Base-by-base conservation (phyloP, 2,113 vertebrate species). In the Eulemur macaco region DNA sequence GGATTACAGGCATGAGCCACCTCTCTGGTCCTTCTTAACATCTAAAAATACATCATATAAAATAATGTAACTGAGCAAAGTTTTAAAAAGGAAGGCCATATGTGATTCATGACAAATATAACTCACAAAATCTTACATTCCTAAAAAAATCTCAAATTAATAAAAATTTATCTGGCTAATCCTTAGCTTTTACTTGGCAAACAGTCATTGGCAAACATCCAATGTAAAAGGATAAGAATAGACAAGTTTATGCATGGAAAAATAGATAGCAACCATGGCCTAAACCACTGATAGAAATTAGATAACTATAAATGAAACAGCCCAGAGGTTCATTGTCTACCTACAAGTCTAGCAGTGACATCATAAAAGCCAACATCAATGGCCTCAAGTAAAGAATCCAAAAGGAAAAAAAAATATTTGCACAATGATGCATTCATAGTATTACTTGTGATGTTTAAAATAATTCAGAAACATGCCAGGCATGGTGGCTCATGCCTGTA, bases 21-120 rank as follows among this genome's bases (percentile, higher is more conserved):
- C 25, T 12, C 27, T 29, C 11, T 25, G 25, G 60, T 25, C 60
- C 60, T 63, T 87, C 86, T 88, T 76, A 81, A 87, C 37, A 52
- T 87, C 52, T 86, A 90, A 96, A 95, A 93, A 73, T 54, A 64
- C 1, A 80, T 69, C 42, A 18, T 60, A 89, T 56, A 68, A 96
- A 96, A 60, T 94, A 93, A 90, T 80, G 71, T 58, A 81, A 81
- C 69, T 77, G n/a, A 94, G 71, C 64, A 56, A 82, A 93, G 78
- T 89, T 91, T 96, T 23, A 71, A 77, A 86, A 83, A 91, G 66
- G 45, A 94, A 96, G n/a, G 37, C 34, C 37, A 82, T 23, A 86
- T 91, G 39, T 69, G 54, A 69, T 80, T 78, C 34, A 31, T 76
- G 47, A 52, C 50, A 84, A 89, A 73, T 91, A 37, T 74, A 91